Evolutionary conservation across 1,140 invertebrate genomes (phyloP).

Genomic region (Drosophila sturtevanti): DNA sequence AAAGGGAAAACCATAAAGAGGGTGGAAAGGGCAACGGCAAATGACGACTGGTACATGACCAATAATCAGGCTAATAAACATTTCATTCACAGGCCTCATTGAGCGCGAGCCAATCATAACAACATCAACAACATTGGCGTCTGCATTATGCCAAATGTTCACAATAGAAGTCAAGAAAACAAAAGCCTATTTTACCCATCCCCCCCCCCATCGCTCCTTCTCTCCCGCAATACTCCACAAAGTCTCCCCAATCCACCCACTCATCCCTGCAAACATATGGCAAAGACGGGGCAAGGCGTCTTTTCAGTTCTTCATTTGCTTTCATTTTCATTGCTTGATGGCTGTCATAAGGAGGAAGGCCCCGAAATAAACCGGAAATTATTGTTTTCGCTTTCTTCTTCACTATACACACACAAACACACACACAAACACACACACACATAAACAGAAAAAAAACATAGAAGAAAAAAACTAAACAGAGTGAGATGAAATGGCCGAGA

Average conservation of each 20-base stretch:
- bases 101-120: slow-evolving; percentile 51
- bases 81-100: slow-evolving; percentile 62
- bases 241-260: not conserved
- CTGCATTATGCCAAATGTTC: slow-evolving; percentile 44
- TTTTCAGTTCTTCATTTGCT: slow-evolving; percentile 15
- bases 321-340: slow-evolving; percentile 47
- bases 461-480: not conserved
- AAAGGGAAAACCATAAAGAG: not conserved
- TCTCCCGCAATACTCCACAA: not conserved
- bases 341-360: slow-evolving; percentile 48
- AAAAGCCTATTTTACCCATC: not conserved
- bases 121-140: slow-evolving; percentile 22
- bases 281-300: slow-evolving; percentile 15
- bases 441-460: not conserved
- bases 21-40: not conserved
- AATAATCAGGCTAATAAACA: slow-evolving; percentile 69
- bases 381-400: slow-evolving; percentile 33
- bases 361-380: slow-evolving; percentile 61
- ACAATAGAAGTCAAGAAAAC: slow-evolving; percentile 36
- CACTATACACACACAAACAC: not conserved
- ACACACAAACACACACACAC: not conserved
- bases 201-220: not conserved
- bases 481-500: not conserved
- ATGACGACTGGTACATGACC: slow-evolving; percentile 37
- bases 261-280: slow-evolving; percentile 35